Base-by-base conservation (phyloP, 2,888 invertebrate genomes). In the Orchestes rusci region DNA sequence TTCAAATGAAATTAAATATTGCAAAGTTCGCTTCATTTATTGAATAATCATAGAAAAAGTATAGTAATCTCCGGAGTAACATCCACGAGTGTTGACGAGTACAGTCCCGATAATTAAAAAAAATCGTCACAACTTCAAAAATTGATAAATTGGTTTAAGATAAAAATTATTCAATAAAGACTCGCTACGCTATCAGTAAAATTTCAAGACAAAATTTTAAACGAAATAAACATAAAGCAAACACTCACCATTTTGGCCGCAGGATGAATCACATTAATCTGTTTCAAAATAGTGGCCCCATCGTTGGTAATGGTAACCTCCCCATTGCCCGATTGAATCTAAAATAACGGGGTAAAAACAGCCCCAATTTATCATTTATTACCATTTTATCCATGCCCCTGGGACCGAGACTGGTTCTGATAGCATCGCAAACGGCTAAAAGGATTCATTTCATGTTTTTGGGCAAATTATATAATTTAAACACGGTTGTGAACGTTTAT, bases 371-470 rank as follows among this genome's bases (percentile, higher is more conserved):
- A 5, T 10, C 23, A 23, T 23, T 23, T 23, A 39, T 19, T 42
- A 90, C 89, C 99, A 99, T 99, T 79, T 99, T 99, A 67, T 99
- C 99, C 99, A 99, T 99, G 52, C 99, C 97, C 57, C 92, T 80
- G 15, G 99, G 99, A 3, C 99, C 99, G 70, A 99, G 76, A 72
- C 96, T 96, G 10, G 99, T 99, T 50, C 97, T 84, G 61, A 99
- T 91, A 10, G 97, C 96, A 90, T 96, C 93, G 53, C 95, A 90
- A 41, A 99, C 95, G 72, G 97, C 96, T 95, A 70, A 48, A 79
- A 74, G 54, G n/a, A n/a, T n/a, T n/a, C n/a, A n/a, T n/a, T n/a
- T n/a, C n/a, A n/a, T n/a, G n/a, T n/a, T n/a, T 59, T 56, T 35
- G 57, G 48, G 19, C n/a, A n/a, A 30, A 17, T 36, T 4, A 18